These are phyloP conservation scores for Erythrolamprus reginae DNA, from an alignment of 2,113 vertebrate species.

Conservation along the genomic window DNA sequence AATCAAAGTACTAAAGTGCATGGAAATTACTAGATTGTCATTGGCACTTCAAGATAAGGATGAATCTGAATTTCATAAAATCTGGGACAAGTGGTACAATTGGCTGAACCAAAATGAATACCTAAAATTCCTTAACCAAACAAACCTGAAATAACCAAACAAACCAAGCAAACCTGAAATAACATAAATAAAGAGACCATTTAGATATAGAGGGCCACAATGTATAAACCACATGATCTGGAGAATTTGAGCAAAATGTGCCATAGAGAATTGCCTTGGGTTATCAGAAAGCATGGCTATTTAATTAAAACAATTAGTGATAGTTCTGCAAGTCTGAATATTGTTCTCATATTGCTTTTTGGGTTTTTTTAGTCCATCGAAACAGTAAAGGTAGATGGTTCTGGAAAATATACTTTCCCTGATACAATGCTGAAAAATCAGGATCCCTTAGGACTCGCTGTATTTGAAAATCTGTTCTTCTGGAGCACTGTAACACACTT, in stretches of 20 bases:
- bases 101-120: no score
- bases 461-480: conserved; percentile 79
- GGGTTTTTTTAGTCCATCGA: conserved; percentile 80
- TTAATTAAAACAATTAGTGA: background rate
- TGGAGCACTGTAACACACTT: conserved; percentile 75
- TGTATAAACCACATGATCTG: background rate
- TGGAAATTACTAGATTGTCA: no score
- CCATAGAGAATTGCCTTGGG: background rate
- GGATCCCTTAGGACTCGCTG: conserved; percentile 61
- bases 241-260: background rate
- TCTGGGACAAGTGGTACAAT: no score
- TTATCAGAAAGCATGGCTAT: no score
- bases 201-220: background rate
- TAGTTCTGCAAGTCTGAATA: no score
- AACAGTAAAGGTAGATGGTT: conserved; percentile 76
- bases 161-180: no score
- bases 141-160: no score
- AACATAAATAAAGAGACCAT: no score
- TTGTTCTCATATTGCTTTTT: background rate
- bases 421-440: conserved; percentile 64
- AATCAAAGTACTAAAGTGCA: no score
- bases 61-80: no score
- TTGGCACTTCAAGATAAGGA: no score
- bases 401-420: conserved; percentile 69
- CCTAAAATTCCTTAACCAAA: no score